Evolutionary conservation across 2,113 vertebrate genomes (phyloP), one percentile per base, ranked within the genome.

Genomic region (Rhea americana): DNA sequence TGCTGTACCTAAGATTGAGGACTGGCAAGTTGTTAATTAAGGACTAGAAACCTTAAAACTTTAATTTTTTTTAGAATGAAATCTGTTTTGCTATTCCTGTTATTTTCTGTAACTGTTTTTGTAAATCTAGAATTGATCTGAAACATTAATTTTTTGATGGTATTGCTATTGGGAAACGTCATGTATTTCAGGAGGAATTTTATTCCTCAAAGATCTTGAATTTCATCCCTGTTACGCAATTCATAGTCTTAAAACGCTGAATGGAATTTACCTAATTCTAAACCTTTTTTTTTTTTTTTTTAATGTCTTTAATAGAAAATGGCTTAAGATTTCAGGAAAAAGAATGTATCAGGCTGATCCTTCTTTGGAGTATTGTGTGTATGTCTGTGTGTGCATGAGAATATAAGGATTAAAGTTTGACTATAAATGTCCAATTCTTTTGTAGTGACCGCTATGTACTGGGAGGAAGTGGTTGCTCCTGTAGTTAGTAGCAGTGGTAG

Each of bases 141-240:
- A 75, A 41, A 6, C 35, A 13, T 56, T 78, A 28, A 17, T 51
- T 78, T 84, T 93, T 21, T 37, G 28, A 47, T 68, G 18, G 24
- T 48, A 79, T 84, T 94, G 86, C 45, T 22, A 32, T 53, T 84
- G 72, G 72, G 77, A 93, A 88, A 90, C 61, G 48, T 86, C 48
- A 76, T 19, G 8, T 90, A 75, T 63, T 93, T 90, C 48, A 70
- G 28, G 43, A 82, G 48, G 88, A 84, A 51, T 81, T 71, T 93
- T 93, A 87, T 72, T 89, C 55, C 37, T 82, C 51, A 25, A 82
- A 43, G 45, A 25, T 81, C 18, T 22, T 71, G 35, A 92, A 72
- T 82, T 92, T 35, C 50, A 91, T 21, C 2, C 41, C n/a, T 82
- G 39, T 61, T 13, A 81, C 56, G 66, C 19, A 78, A 22, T 73